These are phyloP conservation scores for Ligdia adustata DNA, from an alignment of 2,888 invertebrate genomes.

Conservation along the genomic window DNA sequence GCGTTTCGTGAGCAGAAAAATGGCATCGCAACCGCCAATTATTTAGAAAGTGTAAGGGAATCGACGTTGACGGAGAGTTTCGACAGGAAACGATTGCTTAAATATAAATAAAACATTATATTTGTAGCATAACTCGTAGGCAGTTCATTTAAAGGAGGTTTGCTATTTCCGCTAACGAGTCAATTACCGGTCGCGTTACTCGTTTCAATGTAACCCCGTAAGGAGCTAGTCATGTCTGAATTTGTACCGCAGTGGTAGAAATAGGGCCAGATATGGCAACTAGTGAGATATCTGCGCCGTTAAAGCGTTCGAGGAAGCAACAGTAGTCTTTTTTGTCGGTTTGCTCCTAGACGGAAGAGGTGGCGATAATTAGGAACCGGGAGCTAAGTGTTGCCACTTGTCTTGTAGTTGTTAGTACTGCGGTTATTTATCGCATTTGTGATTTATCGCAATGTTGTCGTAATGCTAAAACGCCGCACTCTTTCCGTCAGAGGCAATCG, in stretches of 20 bases:
- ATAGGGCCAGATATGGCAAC: constrained; percentile 18
- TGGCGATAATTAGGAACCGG: constrained; percentile 1
- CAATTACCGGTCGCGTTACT: constrained; percentile 56
- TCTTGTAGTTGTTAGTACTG: too few relatives aligned
- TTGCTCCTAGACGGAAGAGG: constrained; percentile 37
- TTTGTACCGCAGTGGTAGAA: constrained; percentile 44
- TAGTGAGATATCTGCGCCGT: constrained; percentile 43
- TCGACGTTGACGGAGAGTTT: constrained; percentile 6
- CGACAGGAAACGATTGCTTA: constrained; percentile 12
- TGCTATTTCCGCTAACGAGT: constrained; percentile 55
- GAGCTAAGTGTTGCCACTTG: too few relatives aligned
- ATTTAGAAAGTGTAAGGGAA: constrained; percentile 22
- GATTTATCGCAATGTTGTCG: too few relatives aligned
- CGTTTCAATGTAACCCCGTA: constrained; percentile 46
- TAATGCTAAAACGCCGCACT: too few relatives aligned
- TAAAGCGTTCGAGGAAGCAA: constrained; percentile 45
- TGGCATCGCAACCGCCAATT: constrained; percentile 11
- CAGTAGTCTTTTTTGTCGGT: constrained; percentile 37
- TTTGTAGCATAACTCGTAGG: constrained; percentile 9
- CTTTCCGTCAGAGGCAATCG: too few relatives aligned
- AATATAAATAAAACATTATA: constrained; percentile 26
- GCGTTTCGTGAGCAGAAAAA: constrained; percentile 10
- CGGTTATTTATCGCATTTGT: too few relatives aligned
- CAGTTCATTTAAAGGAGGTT: constrained; percentile 16
- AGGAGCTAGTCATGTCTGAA: constrained; percentile 42